phyloP scores from a whole-genome alignment of 2,888 invertebrate genomes.

The Drosophila tripunctata region DNA sequence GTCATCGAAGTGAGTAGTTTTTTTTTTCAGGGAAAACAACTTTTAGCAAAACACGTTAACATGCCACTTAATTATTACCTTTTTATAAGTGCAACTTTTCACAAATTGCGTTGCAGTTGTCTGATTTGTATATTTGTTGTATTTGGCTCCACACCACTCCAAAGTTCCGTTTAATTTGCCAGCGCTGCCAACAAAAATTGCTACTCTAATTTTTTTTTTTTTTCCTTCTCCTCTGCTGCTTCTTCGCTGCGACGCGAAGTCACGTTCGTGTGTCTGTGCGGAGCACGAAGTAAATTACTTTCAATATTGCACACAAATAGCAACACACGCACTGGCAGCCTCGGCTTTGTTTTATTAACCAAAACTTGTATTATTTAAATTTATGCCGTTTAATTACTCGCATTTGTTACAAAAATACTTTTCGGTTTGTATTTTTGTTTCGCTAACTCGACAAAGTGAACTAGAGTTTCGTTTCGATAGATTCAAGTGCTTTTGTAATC shows the following conservation, averaged over 20 bases:
- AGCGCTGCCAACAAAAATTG: conserved; percentile 38
- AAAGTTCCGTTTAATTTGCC: conserved; percentile 56
- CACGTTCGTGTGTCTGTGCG: conserved; percentile 28
- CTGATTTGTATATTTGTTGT: conserved; percentile 2
- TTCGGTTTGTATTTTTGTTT: background rate
- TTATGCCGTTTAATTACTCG: conserved; percentile 14
- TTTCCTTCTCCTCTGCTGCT: conserved; percentile 37
- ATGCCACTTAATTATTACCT: conserved; percentile 65
- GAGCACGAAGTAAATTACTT: conserved; percentile 22
- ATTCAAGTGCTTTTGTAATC: no score
- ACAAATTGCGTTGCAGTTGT: conserved; percentile 40
- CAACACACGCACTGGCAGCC: conserved; percentile 11
- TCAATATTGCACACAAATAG: no score
- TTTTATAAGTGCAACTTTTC: conserved; percentile 63
- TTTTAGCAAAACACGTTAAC: conserved; percentile 53
- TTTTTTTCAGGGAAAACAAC: conserved; percentile 72
- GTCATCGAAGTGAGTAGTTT: conserved; percentile 70
- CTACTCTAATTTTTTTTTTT: conserved; percentile 48
- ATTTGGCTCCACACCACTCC: conserved; percentile 58
- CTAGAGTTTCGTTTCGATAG: no score
- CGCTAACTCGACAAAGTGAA: conserved; percentile 7
- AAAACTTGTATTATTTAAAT: conserved; percentile 13
- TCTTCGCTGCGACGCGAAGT: conserved; percentile 44
- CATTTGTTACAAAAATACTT: conserved; percentile 2
- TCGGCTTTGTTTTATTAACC: background rate